A percentile compares a stretch with the other conserved stretches of the same genome.
phyloP scores from a whole-genome alignment of 2,797 vertebrate species.

The Paramormyrops hopkinsi region DNA sequence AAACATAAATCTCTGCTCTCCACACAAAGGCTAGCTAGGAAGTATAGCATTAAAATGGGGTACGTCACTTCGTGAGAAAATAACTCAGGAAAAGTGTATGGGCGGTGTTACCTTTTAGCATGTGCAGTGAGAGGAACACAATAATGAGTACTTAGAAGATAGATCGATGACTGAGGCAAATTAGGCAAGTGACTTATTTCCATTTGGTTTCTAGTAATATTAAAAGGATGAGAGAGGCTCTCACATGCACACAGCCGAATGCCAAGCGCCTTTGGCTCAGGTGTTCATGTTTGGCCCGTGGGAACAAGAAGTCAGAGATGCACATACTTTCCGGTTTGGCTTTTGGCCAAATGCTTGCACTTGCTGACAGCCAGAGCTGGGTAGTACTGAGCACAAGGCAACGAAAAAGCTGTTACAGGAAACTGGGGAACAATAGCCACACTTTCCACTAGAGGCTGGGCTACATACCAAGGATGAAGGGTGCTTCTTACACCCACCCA shows the following conservation, averaged over 20 bases:
- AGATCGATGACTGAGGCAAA: neutral
- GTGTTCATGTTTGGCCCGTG: neutral
- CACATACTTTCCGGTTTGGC: neutral
- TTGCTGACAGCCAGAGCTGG: neutral
- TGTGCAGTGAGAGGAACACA: neutral
- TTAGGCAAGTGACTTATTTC: neutral
- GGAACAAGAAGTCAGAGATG: neutral
- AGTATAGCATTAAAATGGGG: neutral
- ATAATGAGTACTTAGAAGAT: neutral
- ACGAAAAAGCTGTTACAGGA: neutral
- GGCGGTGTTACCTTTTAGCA: neutral
- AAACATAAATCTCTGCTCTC: neutral
- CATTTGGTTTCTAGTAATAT: neutral
- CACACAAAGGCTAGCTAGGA: neutral
- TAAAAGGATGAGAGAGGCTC: neutral
- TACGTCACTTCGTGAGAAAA: neutral
- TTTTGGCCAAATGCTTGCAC: neutral
- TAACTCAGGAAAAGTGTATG: neutral
- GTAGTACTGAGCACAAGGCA: neutral
- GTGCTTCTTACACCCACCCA: neutral
- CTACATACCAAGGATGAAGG: neutral
- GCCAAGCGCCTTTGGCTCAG: neutral
- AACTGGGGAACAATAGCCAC: neutral
- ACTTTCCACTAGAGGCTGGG: neutral
- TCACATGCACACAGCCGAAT: neutral